Base-by-base conservation (phyloP, 2,113 vertebrate genomes). In the Coreoperca whiteheadi region DNA sequence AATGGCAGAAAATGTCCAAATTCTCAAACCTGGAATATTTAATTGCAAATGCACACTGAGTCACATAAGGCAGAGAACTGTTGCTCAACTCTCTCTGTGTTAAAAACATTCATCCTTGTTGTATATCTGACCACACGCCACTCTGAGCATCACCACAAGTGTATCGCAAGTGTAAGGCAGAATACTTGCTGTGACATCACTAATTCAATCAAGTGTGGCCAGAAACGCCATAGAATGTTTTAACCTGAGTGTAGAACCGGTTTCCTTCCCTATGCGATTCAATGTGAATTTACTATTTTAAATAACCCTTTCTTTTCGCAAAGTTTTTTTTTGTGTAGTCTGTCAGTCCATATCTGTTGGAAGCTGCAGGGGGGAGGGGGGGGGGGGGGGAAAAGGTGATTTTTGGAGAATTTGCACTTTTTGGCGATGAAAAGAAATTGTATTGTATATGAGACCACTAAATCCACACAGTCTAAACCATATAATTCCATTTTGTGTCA, bases 391-490 rank as follows among this genome's bases (percentile, higher is more conserved):
- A 86, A 74, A 87, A 50, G 74, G 85, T 84, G 90, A 84, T 91
- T 89, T 83, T 88, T 83, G 88, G 91, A 94, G 89, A 94, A 95
- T 95, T 96, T 95, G 94, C 95, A 96, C 95, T 96, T 96, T 93
- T 95, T 95, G 93, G 93, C 83, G 84, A 94, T 77, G 85, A 94
- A 94, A 94, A 95, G 74, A 94, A 93, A 93, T 91, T 93, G 90
- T 93, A 91, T 93, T 95, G 94, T 95, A 94, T 90, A 94, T 91
- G 95, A 95, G 95, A 95, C 95, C 95, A 96, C 95, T 96, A 96
- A 95, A 95, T 95, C 90, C 93, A 95, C 94, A 94, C 92, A 89
- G 91, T 95, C 94, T 93, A 94, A 92, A 94, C 92, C 93, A 94
- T 95, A 88, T 93, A 93, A 95, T 94, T 95, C 94, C 94, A 94